Conservation (phyloP, 37 sponge, comb jelly and placozoan genomes). For the Amphimedon queenslandica region DNA sequence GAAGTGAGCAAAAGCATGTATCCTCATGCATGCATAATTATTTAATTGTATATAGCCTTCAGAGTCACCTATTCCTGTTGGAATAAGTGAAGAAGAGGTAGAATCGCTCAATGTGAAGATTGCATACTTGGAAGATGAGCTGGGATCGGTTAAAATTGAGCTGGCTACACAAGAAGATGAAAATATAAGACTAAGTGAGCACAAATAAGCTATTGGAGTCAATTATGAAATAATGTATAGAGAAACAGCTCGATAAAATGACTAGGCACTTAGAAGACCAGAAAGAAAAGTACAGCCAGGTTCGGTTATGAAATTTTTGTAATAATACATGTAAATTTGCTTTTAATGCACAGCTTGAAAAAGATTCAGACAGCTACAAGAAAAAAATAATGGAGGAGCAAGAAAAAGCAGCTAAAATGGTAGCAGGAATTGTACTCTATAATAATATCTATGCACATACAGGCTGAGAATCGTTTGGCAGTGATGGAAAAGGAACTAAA, state of each 20-base stretch:
- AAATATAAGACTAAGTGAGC: conserved; percentile 53
- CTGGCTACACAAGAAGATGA: conserved; percentile 43
- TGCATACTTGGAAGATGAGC: conserved; percentile 23
- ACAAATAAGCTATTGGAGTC: conserved; percentile 1
- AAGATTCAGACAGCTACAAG: conserved; percentile 39
- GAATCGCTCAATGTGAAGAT: conserved; percentile 31
- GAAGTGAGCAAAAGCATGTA: neutral
- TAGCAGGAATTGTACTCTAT: neutral
- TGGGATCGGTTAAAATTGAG: conserved; percentile 1
- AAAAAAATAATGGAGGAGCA: conserved; percentile 46
- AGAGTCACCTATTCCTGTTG: conserved; percentile 13
- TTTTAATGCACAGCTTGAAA: conserved; percentile 46
- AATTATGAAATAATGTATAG: conserved; percentile 5
- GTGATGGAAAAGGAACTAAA: conserved; percentile 56
- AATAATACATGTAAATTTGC: neutral
- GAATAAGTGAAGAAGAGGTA: conserved; percentile 50
- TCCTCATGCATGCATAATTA: neutral
- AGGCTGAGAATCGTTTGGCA: conserved; percentile 46
- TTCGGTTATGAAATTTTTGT: no score
- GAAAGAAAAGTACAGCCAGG: conserved; percentile 32
- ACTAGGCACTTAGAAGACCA: conserved; percentile 38
- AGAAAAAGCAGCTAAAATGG: conserved; percentile 48
- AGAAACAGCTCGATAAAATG: conserved; percentile 21
- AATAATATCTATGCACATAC: neutral
- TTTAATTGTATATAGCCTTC: conserved; percentile 14